Base-by-base conservation (phyloP, 2,888 invertebrate species). In the Lochmaea crataegi region DNA sequence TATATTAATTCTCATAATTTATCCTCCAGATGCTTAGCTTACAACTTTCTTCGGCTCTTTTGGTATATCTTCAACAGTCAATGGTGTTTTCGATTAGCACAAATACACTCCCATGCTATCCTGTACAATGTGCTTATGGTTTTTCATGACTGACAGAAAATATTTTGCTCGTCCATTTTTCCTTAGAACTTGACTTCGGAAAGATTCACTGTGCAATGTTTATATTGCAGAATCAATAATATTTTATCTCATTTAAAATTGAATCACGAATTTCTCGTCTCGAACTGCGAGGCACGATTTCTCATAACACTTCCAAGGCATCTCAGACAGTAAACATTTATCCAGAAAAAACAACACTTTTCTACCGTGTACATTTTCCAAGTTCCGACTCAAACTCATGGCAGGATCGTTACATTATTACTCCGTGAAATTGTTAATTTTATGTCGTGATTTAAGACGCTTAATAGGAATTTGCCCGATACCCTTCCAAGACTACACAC, bases 391-490 rank as follows among this genome's bases (percentile, higher is more conserved):
- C 56, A 64, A 73, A 75, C 67, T 70, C 69, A 26, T 65, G 72
- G 67, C 57, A 70, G 70, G 68, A 73, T 58, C 64, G 74, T 66
- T 72, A 75, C 77, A 77, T 75, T 79, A 80, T 78, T 78, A 75
- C 74, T 56, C 78, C 79, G 80, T 77, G 79, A 80, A 80, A 80
- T 80, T 79, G 80, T 80, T 80, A 80, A 80, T 80, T 80, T 80
- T 74, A 80, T 77, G 75, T 75, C 76, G 77, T 77, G 77, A 78
- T 79, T 78, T 79, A 78, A 78, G 80, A 79, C 71, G 78, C 78
- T 80, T 79, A 79, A 81, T 79, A 78, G 81, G 81, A 79, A 79
- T 81, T 79, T 79, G 78, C 78, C 76, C 80, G 79, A 80, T 80
- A 80, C 78, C 78, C 79, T 78, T 18, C 76, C 78, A 78, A 77